Base-by-base conservation (phyloP, 2,888 invertebrate species). In the Spilarctia lutea region DNA sequence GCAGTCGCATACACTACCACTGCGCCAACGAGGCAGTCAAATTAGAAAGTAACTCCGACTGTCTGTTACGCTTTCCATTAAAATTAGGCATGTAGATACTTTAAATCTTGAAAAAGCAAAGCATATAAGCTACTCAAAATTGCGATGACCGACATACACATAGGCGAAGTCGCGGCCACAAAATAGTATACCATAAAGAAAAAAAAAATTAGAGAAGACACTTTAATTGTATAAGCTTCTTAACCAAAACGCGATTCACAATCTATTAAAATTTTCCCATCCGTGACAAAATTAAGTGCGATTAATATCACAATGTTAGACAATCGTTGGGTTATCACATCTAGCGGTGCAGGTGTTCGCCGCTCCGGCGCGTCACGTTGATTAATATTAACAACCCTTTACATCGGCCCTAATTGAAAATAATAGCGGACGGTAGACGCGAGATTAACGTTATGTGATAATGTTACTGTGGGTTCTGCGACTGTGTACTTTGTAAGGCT, bases 311-410 rank as follows among this genome's bases (percentile, higher is more conserved):
- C 78, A 85, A 88, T 84, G 85, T 83, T 83, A 83, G 78, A 81
- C 85, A 85, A 78, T 81, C 78, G 86, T 80, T 82, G 79, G 77
- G 85, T 84, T 85, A 86, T 83, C 81, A 84, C 75, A 81, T 79
- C 79, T 70, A 76, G 74, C 63, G 77, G 79, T 79, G 89, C 91
- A 92, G 91, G 88, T 89, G 89, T 78, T 70, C 77, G 52, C 56
- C 75, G 81, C 81, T 84, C 86, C 90, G 88, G 85, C 85, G 91
- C 85, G 91, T 87, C 91, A 87, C 80, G 79, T 80, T 87, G 92
- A 94, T 94, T 93, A 93, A 94, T 94, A 95, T 94, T 94, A 95
- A 95, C 94, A 95, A 94, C 94, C 94, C 94, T 94, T 94, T 91
- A 87, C 87, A 83, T 83, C 77, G 80, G 80, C 74, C 72, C 87